These are phyloP conservation scores for Corella eumyota DNA, from an alignment of 23 tunicate genomes.

Conservation along the genomic window DNA sequence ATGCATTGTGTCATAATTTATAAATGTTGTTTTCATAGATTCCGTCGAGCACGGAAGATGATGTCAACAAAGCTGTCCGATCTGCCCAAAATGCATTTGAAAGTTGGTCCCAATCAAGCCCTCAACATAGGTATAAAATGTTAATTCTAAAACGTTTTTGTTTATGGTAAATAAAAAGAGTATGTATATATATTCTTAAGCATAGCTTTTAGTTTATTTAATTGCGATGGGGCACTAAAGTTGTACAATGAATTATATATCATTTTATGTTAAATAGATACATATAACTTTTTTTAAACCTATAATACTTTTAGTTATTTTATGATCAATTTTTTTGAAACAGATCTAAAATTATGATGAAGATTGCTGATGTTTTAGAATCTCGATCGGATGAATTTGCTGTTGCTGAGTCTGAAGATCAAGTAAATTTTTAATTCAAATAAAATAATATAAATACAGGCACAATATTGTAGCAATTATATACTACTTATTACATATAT, in stretches of 20 bases:
- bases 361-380: conserved; percentile 75
- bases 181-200: too few species aligned
- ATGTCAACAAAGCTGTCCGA: conserved; percentile 53
- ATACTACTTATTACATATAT: background rate
- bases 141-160: too few species aligned
- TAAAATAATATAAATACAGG: too few species aligned
- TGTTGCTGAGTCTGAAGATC: conserved; percentile 67
- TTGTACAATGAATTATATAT: background rate
- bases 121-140: conserved; percentile 12
- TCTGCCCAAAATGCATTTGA: conserved; percentile 50
- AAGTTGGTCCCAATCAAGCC: conserved; percentile 53
- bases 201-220: too few species aligned
- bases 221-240: too few species aligned
- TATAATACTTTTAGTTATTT: background rate
- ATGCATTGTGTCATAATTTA: background rate
- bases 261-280: background rate
- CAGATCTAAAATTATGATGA: conserved; percentile 45
- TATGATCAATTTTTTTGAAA: background rate
- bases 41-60: conserved; percentile 37
- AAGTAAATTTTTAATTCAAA: conserved; percentile 9
- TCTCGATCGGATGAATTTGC: conserved; percentile 51
- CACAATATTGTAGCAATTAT: too few species aligned
- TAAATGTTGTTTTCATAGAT: conserved; percentile 9
- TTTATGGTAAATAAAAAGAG: too few species aligned
- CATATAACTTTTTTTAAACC: background rate